Percentiles rank a stretch among this genome's conserved stretches.
Conservation (phyloP, 2,797 vertebrate species). For the Erpetoichthys calabaricus region DNA sequence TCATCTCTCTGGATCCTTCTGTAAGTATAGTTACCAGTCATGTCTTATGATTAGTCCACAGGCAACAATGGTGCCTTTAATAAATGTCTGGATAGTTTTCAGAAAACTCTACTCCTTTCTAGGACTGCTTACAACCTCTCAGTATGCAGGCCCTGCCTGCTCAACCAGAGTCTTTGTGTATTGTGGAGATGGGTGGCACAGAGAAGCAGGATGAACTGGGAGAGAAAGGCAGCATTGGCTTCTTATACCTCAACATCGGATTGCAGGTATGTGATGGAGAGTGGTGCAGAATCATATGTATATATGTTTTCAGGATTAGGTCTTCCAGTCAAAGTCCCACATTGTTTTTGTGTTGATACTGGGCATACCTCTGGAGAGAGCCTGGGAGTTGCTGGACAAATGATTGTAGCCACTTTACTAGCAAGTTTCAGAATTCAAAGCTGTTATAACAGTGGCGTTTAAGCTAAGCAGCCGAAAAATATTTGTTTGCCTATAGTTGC, state of each 20-base stretch:
- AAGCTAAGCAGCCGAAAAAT: too few species aligned
- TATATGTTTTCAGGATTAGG: too few species aligned
- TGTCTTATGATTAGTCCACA: neutral
- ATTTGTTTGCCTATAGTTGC: too few species aligned
- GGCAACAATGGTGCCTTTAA: neutral
- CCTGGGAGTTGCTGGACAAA: too few species aligned
- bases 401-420: too few species aligned
- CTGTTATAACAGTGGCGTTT: too few species aligned
- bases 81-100: neutral
- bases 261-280: conserved; percentile 65
- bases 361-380: too few species aligned
- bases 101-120: conserved; percentile 3
- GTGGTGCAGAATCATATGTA: neutral
- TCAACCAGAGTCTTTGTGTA: conserved; percentile 88
- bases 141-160: conserved; percentile 97
- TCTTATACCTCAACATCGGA: conserved; percentile 93
- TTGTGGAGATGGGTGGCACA: conserved; percentile 93
- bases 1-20: conserved; percentile 90
- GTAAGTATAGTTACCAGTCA: conserved; percentile 40
- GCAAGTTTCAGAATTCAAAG: too few species aligned
- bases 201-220: conserved; percentile 97
- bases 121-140: conserved; percentile 91
- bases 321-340: too few species aligned
- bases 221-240: conserved; percentile 86
- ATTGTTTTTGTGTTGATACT: too few species aligned